phyloP scores from a whole-genome alignment of 2,888 invertebrate genomes.

The Lasius fuliginosus region DNA sequence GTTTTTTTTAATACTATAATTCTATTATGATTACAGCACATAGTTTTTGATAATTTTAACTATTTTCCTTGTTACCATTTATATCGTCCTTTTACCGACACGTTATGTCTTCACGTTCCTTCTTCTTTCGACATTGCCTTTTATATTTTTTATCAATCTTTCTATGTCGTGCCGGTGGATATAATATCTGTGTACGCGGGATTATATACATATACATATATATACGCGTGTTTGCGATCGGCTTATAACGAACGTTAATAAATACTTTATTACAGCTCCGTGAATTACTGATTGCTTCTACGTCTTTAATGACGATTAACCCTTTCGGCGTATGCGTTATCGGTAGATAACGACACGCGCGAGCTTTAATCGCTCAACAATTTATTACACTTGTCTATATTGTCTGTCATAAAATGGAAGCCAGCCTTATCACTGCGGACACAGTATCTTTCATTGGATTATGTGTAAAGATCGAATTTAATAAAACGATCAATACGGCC shows the following conservation, averaged over 20 bases:
- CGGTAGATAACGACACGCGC: slow-evolving; percentile 30
- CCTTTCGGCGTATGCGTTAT: slow-evolving; percentile 45
- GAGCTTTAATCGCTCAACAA: background rate
- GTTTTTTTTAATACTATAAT: background rate
- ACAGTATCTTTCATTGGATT: slow-evolving; percentile 24
- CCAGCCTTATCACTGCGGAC: slow-evolving; percentile 33
- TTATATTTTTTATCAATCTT: slow-evolving; percentile 45
- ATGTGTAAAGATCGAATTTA: background rate
- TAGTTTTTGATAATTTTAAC: slow-evolving; percentile 21
- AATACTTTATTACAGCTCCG: slow-evolving; percentile 31
- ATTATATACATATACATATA: slow-evolving; percentile 4
- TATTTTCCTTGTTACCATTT: slow-evolving; percentile 34
- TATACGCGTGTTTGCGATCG: background rate
- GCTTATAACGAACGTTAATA: slow-evolving; percentile 54
- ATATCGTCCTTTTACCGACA: background rate
- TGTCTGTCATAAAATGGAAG: slow-evolving; percentile 40
- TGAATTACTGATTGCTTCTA: slow-evolving; percentile 38
- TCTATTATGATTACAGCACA: background rate
- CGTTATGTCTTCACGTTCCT: background rate
- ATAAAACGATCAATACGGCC: background rate
- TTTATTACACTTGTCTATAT: slow-evolving; percentile 48
- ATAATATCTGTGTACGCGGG: background rate
- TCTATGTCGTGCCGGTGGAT: background rate
- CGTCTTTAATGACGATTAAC: slow-evolving; percentile 30
- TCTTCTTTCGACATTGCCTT: background rate